Conservation (phyloP, 2,888 invertebrate genomes). For the Cerastis leucographa region DNA sequence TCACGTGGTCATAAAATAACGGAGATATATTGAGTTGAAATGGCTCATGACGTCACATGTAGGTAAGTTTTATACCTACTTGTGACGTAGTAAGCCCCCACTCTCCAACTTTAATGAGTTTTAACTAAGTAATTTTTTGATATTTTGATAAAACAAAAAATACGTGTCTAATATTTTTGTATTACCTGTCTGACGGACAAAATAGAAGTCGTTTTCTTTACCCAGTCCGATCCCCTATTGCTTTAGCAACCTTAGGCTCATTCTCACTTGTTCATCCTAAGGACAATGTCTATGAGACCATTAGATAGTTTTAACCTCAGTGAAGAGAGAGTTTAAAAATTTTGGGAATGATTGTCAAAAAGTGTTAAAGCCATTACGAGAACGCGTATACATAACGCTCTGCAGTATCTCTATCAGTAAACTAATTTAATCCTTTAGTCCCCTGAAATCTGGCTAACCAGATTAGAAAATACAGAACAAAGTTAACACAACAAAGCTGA, state of each 20-base stretch:
- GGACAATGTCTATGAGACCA: background rate
- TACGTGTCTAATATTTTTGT: too few relatives aligned
- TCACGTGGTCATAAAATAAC: too few relatives aligned
- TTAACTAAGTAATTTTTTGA: too few relatives aligned
- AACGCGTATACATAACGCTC: background rate
- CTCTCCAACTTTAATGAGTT: too few relatives aligned
- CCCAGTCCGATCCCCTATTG: too few relatives aligned
- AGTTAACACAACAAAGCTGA: conserved; percentile 28
- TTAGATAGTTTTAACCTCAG: background rate
- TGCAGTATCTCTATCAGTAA: conserved; percentile 5
- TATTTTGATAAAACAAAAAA: too few relatives aligned
- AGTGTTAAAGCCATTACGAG: background rate
- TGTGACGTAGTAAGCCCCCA: too few relatives aligned
- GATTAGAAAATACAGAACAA: conserved; percentile 38
- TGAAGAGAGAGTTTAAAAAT: background rate
- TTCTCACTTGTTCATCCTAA: background rate
- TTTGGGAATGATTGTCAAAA: background rate
- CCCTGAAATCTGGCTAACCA: conserved; percentile 19
- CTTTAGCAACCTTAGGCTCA: background rate
- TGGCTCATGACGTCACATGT: too few relatives aligned
- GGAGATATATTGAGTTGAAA: too few relatives aligned
- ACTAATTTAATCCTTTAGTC: conserved; percentile 10
- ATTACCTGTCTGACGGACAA: too few relatives aligned
- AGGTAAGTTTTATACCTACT: too few relatives aligned
- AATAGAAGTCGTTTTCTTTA: too few relatives aligned